Percentiles rank a stretch among this genome's conserved stretches.
Conservation (phyloP, 2,113 vertebrate genomes). For the Channa argus region DNA sequence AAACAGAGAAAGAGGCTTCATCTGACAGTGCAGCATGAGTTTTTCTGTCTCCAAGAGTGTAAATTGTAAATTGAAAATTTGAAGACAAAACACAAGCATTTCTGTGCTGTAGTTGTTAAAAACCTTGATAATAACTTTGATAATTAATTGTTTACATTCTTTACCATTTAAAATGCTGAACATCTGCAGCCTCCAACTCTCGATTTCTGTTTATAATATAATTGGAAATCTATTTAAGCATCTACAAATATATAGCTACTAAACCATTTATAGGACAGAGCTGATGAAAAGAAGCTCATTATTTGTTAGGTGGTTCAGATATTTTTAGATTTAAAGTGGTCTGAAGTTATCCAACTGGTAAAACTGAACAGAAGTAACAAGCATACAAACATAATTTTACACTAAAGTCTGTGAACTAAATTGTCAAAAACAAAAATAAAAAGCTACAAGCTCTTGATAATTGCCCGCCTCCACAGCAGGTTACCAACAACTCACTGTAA, state of each 20-base stretch:
- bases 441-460: slow-evolving; percentile 37
- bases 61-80: slow-evolving; percentile 38
- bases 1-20: slow-evolving; percentile 60
- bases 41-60: slow-evolving; percentile 47
- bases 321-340: background rate
- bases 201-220: background rate
- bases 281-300: no score
- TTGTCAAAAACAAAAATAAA: slow-evolving; percentile 31
- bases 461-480: slow-evolving; percentile 44
- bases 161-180: background rate
- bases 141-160: background rate
- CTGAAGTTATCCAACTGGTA: background rate
- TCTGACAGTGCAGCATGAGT: slow-evolving; percentile 41
- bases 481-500: slow-evolving; percentile 46
- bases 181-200: background rate
- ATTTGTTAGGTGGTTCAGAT: background rate
- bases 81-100: slow-evolving; percentile 15
- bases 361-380: slow-evolving; percentile 7
- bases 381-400: background rate
- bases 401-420: background rate
- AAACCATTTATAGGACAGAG: no score
- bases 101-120: background rate
- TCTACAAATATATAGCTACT: background rate
- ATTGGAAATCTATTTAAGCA: background rate
- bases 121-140: slow-evolving; percentile 3